A percentile compares a stretch with the other conserved stretches of the same genome.
These are phyloP conservation scores for Schizothorax lantsangensis DNA, from an alignment of 2,797 vertebrate species.

Conservation along the genomic window DNA sequence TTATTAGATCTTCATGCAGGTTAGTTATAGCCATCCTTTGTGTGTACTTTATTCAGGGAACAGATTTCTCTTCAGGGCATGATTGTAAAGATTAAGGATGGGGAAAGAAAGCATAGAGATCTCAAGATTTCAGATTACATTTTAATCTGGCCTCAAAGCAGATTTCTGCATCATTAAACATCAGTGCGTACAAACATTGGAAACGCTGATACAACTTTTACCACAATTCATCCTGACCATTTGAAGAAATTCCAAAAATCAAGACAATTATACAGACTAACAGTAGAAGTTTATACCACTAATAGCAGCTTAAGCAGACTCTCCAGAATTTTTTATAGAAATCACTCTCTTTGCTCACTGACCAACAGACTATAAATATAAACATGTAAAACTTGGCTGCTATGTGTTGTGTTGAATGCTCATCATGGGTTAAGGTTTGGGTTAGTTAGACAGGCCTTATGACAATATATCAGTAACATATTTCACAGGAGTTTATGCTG, in stretches of 20 bases:
- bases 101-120: slow-evolving; percentile 54
- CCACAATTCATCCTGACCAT: slow-evolving; percentile 41
- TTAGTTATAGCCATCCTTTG: slow-evolving; percentile 21
- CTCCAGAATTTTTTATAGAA: neutral
- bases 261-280: neutral
- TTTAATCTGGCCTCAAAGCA: slow-evolving; percentile 57
- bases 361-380: neutral
- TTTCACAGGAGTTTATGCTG: neutral
- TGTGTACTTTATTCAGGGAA: slow-evolving; percentile 48
- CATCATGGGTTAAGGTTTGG: neutral
- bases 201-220: slow-evolving; percentile 40
- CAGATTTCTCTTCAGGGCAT: slow-evolving; percentile 53
- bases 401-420: neutral
- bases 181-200: slow-evolving; percentile 51
- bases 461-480: neutral
- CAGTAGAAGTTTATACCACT: neutral
- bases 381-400: neutral
- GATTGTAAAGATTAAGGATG: slow-evolving; percentile 55
- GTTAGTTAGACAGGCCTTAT: neutral
- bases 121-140: slow-evolving; percentile 52
- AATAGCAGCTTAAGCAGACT: neutral
- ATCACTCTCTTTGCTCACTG: neutral
- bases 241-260: slow-evolving; percentile 7
- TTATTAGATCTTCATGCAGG: neutral
- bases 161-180: slow-evolving; percentile 56